Conservation (phyloP, 2,888 invertebrate genomes). For the Thecocarcelia acutangulata region DNA sequence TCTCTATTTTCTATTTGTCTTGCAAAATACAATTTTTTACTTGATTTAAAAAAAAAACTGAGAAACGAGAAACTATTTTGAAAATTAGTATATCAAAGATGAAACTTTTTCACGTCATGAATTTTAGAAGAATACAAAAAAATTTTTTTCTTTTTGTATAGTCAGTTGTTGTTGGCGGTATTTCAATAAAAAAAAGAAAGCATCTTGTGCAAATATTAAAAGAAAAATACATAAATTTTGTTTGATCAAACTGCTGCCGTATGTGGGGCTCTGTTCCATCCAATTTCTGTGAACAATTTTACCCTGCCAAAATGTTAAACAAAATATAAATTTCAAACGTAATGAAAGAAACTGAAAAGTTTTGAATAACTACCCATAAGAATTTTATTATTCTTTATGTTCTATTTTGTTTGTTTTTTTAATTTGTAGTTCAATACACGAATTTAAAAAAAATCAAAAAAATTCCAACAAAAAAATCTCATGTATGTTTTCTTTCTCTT, state of each 20-base stretch:
- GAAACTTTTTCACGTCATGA: constrained; percentile 7
- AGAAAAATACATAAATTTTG: constrained; percentile 68
- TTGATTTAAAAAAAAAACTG: constrained; percentile 30
- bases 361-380: constrained; percentile 36
- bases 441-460: constrained; percentile 53
- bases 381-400: constrained; percentile 56
- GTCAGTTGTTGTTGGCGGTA: constrained; percentile 65
- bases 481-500: constrained; percentile 66
- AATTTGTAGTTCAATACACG: constrained; percentile 60
- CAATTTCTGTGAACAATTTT: too few relatives aligned
- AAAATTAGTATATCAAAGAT: constrained; percentile 21
- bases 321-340: constrained; percentile 11
- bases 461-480: too few relatives aligned
- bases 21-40: constrained; percentile 70
- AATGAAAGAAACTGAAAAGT: neutral
- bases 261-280: constrained; percentile 4
- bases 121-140: neutral
- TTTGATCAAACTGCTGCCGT: constrained; percentile 57
- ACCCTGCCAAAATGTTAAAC: too few relatives aligned
- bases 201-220: constrained; percentile 37
- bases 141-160: constrained; percentile 9
- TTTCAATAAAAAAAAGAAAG: neutral
- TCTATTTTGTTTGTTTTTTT: constrained; percentile 48
- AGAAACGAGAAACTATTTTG: constrained; percentile 8
- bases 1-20: constrained; percentile 10